Evolutionary conservation across 2,888 invertebrate species (phyloP).

Genomic region (Polyommatus icarus): DNA sequence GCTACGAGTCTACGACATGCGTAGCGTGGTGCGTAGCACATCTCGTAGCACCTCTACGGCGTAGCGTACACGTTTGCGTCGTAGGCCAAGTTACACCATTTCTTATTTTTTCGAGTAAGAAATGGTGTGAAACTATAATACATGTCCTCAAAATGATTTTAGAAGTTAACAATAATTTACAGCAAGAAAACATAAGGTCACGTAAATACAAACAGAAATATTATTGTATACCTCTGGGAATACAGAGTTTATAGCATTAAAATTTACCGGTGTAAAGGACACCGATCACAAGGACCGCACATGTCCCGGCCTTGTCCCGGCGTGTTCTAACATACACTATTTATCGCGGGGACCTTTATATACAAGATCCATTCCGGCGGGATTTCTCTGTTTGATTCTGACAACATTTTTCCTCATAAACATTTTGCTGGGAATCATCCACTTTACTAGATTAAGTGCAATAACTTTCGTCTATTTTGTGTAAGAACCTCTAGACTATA

Average conservation of each 20-base stretch:
- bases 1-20: not conserved
- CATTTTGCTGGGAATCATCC: conserved; percentile 12
- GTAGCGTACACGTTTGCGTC: no score
- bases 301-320: not conserved
- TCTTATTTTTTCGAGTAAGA: no score
- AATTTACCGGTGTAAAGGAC: conserved; percentile 3
- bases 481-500: not conserved
- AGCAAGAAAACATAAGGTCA: not conserved
- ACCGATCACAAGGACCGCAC: not conserved
- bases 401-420: conserved; percentile 22
- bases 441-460: conserved; percentile 25
- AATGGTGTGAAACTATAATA: no score
- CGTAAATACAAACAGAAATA: not conserved
- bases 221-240: not conserved
- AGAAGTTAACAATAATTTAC: not conserved
- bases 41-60: not conserved
- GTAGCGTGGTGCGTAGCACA: not conserved
- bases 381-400: conserved; percentile 20
- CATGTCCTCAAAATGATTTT: not conserved
- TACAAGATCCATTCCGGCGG: conserved; percentile 23
- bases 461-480: not conserved
- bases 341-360: conserved; percentile 3
- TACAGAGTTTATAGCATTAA: conserved; percentile 6
- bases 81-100: no score
- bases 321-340: not conserved